Conservation (phyloP, 2,888 invertebrate species). For the Cybosia mesomella region DNA sequence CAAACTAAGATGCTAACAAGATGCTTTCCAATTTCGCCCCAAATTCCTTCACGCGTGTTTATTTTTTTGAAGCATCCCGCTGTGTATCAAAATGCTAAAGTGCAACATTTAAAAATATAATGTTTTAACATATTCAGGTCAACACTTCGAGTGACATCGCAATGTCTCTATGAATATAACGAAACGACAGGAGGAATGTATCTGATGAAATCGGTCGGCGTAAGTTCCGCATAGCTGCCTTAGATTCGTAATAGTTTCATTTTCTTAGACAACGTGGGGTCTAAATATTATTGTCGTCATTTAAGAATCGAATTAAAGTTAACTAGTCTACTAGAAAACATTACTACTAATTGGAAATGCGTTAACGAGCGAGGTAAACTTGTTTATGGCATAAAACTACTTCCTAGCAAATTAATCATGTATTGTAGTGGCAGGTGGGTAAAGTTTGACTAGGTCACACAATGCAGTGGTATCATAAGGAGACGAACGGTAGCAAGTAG, state of each 20-base stretch:
- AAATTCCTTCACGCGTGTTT: slow-evolving; percentile 74
- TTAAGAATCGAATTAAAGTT: slow-evolving; percentile 8
- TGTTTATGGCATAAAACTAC: slow-evolving; percentile 3
- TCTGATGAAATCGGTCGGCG: slow-evolving; percentile 33
- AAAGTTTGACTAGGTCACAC: slow-evolving; percentile 37
- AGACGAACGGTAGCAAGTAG: slow-evolving; percentile 33
- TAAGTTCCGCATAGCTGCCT: slow-evolving; percentile 31
- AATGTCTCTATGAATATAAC: slow-evolving; percentile 49
- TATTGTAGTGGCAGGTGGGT: slow-evolving; percentile 14
- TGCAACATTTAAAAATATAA: slow-evolving; percentile 61
- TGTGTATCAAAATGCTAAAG: slow-evolving; percentile 60
- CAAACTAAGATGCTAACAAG: slow-evolving; percentile 50
- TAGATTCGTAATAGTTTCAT: slow-evolving; percentile 26
- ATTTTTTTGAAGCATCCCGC: slow-evolving; percentile 63
- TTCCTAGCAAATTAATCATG: slow-evolving; percentile 27
- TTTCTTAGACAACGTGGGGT: slow-evolving; percentile 2
- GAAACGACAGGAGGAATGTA: slow-evolving; percentile 36
- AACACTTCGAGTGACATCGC: slow-evolving; percentile 58
- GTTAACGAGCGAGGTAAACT: slow-evolving; percentile 2
- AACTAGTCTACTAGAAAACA: slow-evolving; percentile 2
- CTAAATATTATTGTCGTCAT: neutral
- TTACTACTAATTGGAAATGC: slow-evolving; percentile 5
- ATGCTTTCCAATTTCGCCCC: slow-evolving; percentile 71
- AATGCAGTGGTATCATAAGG: slow-evolving; percentile 24
- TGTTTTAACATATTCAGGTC: slow-evolving; percentile 58